Conservation (phyloP, 2,888 invertebrate genomes). For the Eustalomyia histrio region DNA sequence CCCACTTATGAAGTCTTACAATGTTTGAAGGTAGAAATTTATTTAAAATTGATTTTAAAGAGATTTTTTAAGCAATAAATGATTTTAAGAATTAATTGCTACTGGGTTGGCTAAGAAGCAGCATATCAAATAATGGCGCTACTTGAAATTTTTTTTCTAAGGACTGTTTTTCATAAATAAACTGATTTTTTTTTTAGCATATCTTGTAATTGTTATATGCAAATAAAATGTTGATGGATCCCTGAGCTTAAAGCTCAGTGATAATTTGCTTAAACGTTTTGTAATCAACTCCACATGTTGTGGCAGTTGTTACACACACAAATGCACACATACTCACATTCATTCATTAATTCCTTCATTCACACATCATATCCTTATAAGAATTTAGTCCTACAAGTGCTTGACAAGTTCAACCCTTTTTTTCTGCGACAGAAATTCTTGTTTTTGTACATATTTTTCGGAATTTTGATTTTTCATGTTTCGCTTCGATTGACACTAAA, state of each 20-base stretch:
- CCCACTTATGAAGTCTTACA: conserved; percentile 58
- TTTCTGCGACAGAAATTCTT: conserved; percentile 14
- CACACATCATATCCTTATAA: conserved; percentile 27
- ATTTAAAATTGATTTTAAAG: conserved; percentile 4
- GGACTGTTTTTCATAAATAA: background rate
- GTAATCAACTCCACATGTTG: conserved; percentile 69
- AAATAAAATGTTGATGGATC: conserved; percentile 50
- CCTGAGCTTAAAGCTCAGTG: conserved; percentile 70
- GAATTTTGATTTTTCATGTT: conserved; percentile 58
- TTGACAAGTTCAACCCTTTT: conserved; percentile 60
- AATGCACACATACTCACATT: background rate
- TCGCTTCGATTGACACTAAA: conserved; percentile 39
- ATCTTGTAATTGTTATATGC: conserved; percentile 20
- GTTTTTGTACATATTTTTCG: conserved; percentile 15
- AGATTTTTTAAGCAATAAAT: background rate
- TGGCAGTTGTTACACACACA: conserved; percentile 45
- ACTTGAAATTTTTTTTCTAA: background rate
- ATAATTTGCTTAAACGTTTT: conserved; percentile 76
- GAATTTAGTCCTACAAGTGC: conserved; percentile 43
- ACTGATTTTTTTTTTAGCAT: background rate
- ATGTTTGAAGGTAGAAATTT: background rate
- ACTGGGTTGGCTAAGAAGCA: background rate
- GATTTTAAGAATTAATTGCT: background rate
- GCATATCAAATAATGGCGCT: background rate
- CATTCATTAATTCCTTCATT: background rate